Conservation (phyloP, 2,797 vertebrate genomes). For the Sebastes nivosus region DNA sequence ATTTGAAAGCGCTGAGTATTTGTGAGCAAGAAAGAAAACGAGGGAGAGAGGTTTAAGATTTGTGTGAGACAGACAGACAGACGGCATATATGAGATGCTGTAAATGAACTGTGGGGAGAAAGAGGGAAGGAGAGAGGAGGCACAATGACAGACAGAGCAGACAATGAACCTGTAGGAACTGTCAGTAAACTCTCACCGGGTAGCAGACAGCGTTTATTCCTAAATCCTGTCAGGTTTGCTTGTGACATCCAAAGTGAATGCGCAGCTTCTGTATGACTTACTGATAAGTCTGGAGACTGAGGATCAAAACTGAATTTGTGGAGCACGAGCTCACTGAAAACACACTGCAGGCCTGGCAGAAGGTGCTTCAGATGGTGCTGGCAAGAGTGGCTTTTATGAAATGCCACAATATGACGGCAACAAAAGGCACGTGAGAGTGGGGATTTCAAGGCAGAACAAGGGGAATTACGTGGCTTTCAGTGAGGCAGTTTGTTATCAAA, state of each 20-base stretch:
- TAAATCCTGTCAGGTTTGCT: constrained; percentile 4
- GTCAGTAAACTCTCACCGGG: constrained; percentile 2
- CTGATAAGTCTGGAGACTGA: background rate
- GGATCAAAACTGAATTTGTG: constrained; percentile 24
- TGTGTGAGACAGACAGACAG: background rate
- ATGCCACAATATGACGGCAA: constrained; percentile 19
- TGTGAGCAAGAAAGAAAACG: background rate
- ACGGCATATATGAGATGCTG: background rate
- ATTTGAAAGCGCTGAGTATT: constrained; percentile 5
- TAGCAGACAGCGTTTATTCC: constrained; percentile 19
- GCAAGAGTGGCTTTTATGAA: constrained; percentile 5
- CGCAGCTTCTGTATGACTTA: constrained; percentile 2
- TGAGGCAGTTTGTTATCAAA: background rate
- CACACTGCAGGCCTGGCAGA: constrained; percentile 26
- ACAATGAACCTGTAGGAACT: background rate
- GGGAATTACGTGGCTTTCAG: background rate
- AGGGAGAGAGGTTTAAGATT: background rate
- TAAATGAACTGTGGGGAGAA: background rate
- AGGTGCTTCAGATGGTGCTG: constrained; percentile 23
- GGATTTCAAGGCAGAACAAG: background rate
- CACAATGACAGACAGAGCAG: background rate
- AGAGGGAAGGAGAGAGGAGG: background rate
- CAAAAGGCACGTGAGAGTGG: background rate
- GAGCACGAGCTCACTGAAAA: constrained; percentile 10
- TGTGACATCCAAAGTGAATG: constrained; percentile 13